Evolutionary conservation across 2,797 vertebrate genomes (phyloP).

Genomic region (Amniataba percoides): DNA sequence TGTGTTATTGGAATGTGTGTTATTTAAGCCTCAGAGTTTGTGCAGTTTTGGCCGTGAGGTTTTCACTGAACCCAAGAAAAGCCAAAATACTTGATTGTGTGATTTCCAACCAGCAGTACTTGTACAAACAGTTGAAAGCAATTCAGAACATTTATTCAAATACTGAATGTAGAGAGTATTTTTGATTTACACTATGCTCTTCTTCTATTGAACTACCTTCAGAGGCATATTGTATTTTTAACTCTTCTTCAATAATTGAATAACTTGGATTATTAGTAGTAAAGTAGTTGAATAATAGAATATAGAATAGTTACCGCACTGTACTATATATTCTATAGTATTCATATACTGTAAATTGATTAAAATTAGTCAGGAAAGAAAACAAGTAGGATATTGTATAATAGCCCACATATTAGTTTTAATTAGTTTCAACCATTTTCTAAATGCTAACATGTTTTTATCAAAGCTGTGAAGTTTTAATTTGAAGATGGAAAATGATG

Average conservation of each 20-base stretch:
- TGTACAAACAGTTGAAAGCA: background rate
- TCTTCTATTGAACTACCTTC: background rate
- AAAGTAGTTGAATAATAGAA: too few species aligned
- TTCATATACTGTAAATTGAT: background rate
- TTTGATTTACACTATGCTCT: too few species aligned
- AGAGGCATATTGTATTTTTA: background rate
- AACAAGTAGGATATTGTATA: too few species aligned
- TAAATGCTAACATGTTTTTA: background rate
- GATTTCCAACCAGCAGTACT: background rate
- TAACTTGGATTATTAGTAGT: too few species aligned
- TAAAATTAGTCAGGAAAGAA: background rate
- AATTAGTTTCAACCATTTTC: conserved; percentile 4
- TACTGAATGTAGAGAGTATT: background rate
- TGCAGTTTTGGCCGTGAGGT: conserved; percentile 13
- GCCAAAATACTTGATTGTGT: conserved; percentile 3
- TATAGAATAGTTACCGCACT: too few species aligned
- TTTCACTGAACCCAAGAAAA: background rate
- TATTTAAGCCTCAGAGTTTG: conserved; percentile 35
- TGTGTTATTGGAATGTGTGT: conserved; percentile 40
- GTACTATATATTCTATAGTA: too few species aligned
- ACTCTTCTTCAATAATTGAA: background rate
- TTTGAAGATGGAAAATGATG: conserved; percentile 20
- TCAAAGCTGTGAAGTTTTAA: conserved; percentile 23
- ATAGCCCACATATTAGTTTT: too few species aligned
- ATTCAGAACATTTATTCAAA: background rate